Base-by-base conservation (phyloP, 2,797 vertebrate genomes). In the Aotus griseimembra region DNA sequence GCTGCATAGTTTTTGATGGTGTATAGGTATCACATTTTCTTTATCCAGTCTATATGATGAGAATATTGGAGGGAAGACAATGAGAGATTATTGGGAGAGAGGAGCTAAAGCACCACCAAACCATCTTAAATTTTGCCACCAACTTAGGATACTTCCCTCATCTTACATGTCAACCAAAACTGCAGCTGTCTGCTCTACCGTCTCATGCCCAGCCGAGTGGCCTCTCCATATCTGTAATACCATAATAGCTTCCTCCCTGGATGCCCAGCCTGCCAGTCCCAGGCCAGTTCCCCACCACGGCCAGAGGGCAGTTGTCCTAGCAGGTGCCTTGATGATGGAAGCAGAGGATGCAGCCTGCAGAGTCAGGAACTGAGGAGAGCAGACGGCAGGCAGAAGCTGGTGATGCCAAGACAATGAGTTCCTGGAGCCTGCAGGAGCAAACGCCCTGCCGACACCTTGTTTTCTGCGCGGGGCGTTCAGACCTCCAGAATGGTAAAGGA, bases 281-380 rank as follows among this genome's bases (percentile, higher is more conserved):
- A 48, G 50, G 24, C 41, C 15, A 19, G 41, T 48, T 36, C 28
- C 20, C 44, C 4, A 22, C 14, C 6, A 2, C 4, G 39, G 46
- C 33, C 13, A 58, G 52, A 57, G 77, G 33, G 28, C 46, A 1
- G 6, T 30, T 10, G 12, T n/a, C 80, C 24, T 5, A 30, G 30
- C 13, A 26, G 15, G 15, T 4, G 7, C 5, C 1, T 8, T 1
- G 20, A 33, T 1, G 0, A 5, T 0, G 5, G 85, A 22, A 22
- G 58, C 39, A 24, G 81, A 72, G 17, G 61, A n/a, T 52, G 41
- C 44, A 30, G 4, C 7, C 58, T 3, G 19, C 5, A 3, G 41
- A 41, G 11, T 84, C 57, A 50, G 0, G 4, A 46, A 30, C 36
- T 44, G 58, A 30, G 3, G 14, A 33, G 6, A 20, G 28, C 20